phyloP scores from a whole-genome alignment of 2,113 vertebrate genomes.

The Bufo bufo region DNA sequence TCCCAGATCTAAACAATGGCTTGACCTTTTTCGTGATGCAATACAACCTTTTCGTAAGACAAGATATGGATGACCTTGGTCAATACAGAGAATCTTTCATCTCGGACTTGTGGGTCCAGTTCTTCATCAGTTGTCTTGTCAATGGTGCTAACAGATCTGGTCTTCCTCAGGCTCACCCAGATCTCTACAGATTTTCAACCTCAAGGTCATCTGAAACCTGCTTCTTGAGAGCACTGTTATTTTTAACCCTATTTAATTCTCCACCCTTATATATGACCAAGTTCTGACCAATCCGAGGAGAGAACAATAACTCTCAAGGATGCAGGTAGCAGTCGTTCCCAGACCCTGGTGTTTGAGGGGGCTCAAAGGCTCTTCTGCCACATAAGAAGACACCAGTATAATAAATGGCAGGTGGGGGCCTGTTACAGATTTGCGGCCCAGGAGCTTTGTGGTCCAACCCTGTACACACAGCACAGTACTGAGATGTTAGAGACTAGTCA shows the following conservation, averaged over 20 bases:
- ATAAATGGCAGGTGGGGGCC: no score
- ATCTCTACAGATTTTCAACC: slow-evolving; percentile 8
- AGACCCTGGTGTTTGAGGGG: background rate
- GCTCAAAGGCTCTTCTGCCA: no score
- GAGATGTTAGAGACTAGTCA: background rate
- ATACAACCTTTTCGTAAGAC: background rate
- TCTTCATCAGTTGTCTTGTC: background rate
- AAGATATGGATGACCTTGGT: background rate
- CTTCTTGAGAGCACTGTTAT: background rate
- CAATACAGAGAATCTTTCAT: background rate
- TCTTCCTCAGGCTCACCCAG: slow-evolving; percentile 23
- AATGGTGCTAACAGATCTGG: background rate
- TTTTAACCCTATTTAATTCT: background rate
- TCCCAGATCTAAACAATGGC: background rate
- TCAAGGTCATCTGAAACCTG: background rate
- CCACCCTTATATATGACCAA: background rate
- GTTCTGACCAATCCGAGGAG: background rate
- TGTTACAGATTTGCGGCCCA: background rate
- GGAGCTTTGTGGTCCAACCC: background rate
- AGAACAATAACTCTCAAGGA: background rate
- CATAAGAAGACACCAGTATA: no score
- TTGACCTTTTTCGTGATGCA: background rate
- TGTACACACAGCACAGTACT: background rate
- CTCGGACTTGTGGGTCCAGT: background rate
- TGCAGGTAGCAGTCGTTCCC: no score